A percentile compares a stretch with the other conserved stretches of the same genome.
These are phyloP conservation scores for Eulemur coronatus DNA, from an alignment of 2,797 vertebrate species.

Conservation along the genomic window DNA sequence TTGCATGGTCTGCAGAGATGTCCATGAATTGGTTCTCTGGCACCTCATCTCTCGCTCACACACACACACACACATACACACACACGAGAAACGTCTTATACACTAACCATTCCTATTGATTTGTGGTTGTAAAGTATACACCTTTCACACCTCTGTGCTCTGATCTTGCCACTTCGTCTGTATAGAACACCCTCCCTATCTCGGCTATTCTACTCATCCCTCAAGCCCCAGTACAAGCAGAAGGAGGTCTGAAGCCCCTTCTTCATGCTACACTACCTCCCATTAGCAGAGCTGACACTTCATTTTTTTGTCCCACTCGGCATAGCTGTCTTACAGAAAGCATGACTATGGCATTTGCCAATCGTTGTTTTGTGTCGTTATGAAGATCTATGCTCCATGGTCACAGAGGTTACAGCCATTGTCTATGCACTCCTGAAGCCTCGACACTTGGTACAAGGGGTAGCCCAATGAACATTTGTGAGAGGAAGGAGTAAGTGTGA, in stretches of 20 bases:
- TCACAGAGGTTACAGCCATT: not conserved
- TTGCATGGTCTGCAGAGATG: not conserved
- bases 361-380: not conserved
- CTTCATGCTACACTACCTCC: too few species aligned
- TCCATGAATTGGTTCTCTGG: not conserved
- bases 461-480: not conserved
- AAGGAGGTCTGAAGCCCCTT: accelerated
- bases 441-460: not conserved
- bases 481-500: not conserved
- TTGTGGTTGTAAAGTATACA: not conserved
- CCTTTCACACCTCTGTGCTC: not conserved
- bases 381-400: not conserved
- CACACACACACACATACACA: not conserved
- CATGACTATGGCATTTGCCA: not conserved
- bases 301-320: not conserved
- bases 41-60: not conserved
- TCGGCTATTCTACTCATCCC: not conserved
- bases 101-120: not conserved
- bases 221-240: too few species aligned
- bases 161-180: not conserved
- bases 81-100: not conserved
- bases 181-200: not conserved
- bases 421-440: not conserved
- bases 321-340: not conserved
- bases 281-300: not conserved